Evolutionary conservation across 1,140 invertebrate genomes (phyloP).

Genomic region (Hylyphantes graminicola): DNA sequence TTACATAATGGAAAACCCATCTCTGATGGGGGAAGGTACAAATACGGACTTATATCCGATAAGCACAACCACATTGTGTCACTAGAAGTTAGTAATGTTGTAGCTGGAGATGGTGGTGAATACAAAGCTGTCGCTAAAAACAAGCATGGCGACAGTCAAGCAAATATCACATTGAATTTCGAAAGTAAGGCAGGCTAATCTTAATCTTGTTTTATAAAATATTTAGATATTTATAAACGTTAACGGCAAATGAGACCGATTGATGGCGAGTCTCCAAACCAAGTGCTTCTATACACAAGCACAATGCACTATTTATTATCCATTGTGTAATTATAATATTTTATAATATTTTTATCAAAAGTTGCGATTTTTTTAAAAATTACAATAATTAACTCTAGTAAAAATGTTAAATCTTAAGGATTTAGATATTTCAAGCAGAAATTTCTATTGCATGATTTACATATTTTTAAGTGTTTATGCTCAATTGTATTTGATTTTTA

Average conservation of each 20-base stretch:
- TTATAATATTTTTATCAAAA: not conserved
- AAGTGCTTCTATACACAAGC: too few species aligned
- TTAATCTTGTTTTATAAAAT: not conserved
- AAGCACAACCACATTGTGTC: constrained; percentile 80
- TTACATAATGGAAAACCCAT: constrained; percentile 84
- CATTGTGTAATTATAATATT: too few species aligned
- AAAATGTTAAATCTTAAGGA: not conserved
- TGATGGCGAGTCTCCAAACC: too few species aligned
- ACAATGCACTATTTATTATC: too few species aligned
- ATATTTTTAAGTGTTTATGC: not conserved
- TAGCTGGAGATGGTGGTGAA: constrained; percentile 87
- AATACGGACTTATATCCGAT: constrained; percentile 65
- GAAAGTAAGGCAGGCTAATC: constrained; percentile 76
- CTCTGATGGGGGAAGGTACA: constrained; percentile 80
- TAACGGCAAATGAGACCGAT: not conserved
- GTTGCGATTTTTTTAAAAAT: not conserved
- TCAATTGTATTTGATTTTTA: not conserved
- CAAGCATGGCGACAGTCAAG: constrained; percentile 88
- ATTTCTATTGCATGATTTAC: too few species aligned
- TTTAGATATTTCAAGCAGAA: too few species aligned
- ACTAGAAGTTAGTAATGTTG: constrained; percentile 85
- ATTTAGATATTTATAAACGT: not conserved
- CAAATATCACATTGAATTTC: constrained; percentile 96
- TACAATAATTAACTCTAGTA: not conserved
- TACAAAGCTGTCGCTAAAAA: constrained; percentile 94